Base-by-base conservation (phyloP, 2,113 vertebrate genomes). In the Deroptyus accipitrinus region DNA sequence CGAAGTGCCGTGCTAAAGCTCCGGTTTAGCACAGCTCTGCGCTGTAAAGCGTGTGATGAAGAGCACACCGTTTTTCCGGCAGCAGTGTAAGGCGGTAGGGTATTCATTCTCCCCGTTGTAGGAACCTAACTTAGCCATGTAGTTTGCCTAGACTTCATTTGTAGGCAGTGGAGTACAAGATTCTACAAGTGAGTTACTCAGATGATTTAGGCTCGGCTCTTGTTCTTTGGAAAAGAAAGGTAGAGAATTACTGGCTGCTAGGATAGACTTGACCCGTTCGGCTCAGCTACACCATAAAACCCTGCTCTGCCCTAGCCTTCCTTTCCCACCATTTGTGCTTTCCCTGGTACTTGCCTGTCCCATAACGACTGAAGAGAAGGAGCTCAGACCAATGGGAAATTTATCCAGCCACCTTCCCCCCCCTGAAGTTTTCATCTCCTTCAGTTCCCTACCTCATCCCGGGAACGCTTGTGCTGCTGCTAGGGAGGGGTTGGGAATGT, bases 61-160 rank as follows among this genome's bases (percentile, higher is more conserved):
- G 30, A 24, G 37, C 31, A 5, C 16, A 0, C 44, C 49, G 63
- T 39, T 46, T 8, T 31, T 48, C 49, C 30, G 37, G 25, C 62
- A 25, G 5, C 0, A 0, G 4, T 2, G 3, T 19, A 16, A 25
- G 35, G 27, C 1, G 1, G 28, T 28, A 46, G 37, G 22, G 20
- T 24, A 5, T n/a, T 48, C 24, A 4, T 72, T 72, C 35, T 67
- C 42, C 54, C 41, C 8, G 7, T 18, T 61, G 25, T 12, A n/a
- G 62, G 77, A 74, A 42, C 48, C 30, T 14, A 5, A 9, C 51
- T 46, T 25, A 57, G 59, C 33, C 9, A 0, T 27, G 30, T 22
- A 12, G 12, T 62, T 44, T n/a, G 67, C n/a, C 39, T 42, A 4
- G 16, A 7, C 15, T 59, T 67, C 68, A 48, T 24, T 25, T 70